Conservation (phyloP, 2,888 invertebrate species). For the Labia minor region DNA sequence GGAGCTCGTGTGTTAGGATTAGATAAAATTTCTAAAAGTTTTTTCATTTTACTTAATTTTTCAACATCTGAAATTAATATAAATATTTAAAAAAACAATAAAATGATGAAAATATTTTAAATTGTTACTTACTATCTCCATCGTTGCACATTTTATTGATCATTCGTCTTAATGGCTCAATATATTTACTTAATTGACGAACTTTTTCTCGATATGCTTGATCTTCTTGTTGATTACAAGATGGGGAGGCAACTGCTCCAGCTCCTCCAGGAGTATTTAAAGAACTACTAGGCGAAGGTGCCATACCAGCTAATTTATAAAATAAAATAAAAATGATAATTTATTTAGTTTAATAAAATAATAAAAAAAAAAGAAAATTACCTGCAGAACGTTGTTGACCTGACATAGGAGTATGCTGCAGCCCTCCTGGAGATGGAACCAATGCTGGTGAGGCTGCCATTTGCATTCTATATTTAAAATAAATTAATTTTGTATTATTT, state of each 20-base stretch:
- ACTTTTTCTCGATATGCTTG: slow-evolving; percentile 88
- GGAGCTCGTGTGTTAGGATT: slow-evolving; percentile 83
- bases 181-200: slow-evolving; percentile 83
- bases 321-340: too few relatives aligned
- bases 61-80: too few relatives aligned
- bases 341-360: too few relatives aligned
- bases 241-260: slow-evolving; percentile 49
- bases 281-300: slow-evolving; percentile 72
- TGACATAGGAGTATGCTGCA: slow-evolving; percentile 49
- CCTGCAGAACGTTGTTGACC: slow-evolving; percentile 46
- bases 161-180: slow-evolving; percentile 84
- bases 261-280: slow-evolving; percentile 63
- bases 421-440: slow-evolving; percentile 52
- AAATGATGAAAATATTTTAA: background rate
- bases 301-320: slow-evolving; percentile 39
- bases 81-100: too few relatives aligned
- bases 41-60: slow-evolving; percentile 89
- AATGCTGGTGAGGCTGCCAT: slow-evolving; percentile 61
- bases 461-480: slow-evolving; percentile 42
- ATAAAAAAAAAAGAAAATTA: too few relatives aligned
- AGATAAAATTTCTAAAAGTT: slow-evolving; percentile 77
- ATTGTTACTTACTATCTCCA: slow-evolving; percentile 51
- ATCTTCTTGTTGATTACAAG: slow-evolving; percentile 61
- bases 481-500: slow-evolving; percentile 16
- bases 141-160: slow-evolving; percentile 78